These are phyloP conservation scores for human (Homo sapiens) DNA, from an alignment of 2,113 vertebrate genomes.

Conservation along the genomic window GRCh38 chr6:132477001-132477500, in stretches of 20 bases:
- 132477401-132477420: not conserved
- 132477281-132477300: not conserved
- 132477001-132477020: not conserved
- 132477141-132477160: not conserved
- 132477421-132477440: not conserved
- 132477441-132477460: not conserved
- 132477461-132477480: not conserved
- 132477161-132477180: conserved; percentile 1
- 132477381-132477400: not conserved
- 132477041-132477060: not conserved
- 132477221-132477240: not conserved
- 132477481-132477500: not conserved
- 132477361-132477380: not conserved
- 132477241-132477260: not conserved
- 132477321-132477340: not conserved
- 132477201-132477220: not conserved
- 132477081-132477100: conserved; percentile 29
- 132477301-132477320: not conserved
- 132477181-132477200: not conserved
- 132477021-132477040: not conserved
- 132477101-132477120: conserved; percentile 6
- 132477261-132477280: not conserved
- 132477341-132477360: not conserved
- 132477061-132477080: not conserved
- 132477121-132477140: not conserved